Conservation (phyloP, 2,113 vertebrate genomes). For the Scomber scombrus region DNA sequence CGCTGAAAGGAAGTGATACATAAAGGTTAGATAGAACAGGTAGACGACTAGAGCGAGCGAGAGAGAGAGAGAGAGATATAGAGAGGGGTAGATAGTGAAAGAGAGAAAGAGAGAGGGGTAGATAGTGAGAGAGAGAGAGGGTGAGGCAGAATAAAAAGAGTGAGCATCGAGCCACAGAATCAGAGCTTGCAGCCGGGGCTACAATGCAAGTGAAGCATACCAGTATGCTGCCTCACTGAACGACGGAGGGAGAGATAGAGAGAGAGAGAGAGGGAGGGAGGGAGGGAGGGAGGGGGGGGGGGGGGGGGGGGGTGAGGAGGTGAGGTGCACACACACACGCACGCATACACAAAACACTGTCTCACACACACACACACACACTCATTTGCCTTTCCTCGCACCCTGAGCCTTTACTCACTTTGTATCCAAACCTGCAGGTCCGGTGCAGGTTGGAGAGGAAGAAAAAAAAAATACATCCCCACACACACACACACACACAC, state of each 20-base stretch:
- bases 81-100: background rate
- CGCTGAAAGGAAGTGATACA: slow-evolving; percentile 26
- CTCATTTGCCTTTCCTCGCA: slow-evolving; percentile 31
- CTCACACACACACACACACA: slow-evolving; percentile 39
- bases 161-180: slow-evolving; percentile 41
- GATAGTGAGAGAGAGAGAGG: slow-evolving; percentile 16
- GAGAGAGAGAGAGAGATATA: slow-evolving; percentile 16
- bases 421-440: slow-evolving; percentile 62
- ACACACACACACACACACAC: background rate
- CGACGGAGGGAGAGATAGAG: background rate
- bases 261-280: no score
- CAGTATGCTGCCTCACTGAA: slow-evolving; percentile 82
- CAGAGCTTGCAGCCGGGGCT: slow-evolving; percentile 66
- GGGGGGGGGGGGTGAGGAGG: slow-evolving; percentile 17
- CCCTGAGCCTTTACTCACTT: slow-evolving; percentile 62
- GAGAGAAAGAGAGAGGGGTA: background rate
- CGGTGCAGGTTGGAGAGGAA: slow-evolving; percentile 39
- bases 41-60: slow-evolving; percentile 25
- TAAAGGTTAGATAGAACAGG: slow-evolving; percentile 38
- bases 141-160: slow-evolving; percentile 31
- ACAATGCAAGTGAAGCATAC: slow-evolving; percentile 83
- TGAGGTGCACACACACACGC: slow-evolving; percentile 33
- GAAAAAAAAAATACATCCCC: slow-evolving; percentile 27
- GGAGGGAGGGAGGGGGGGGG: slow-evolving; percentile 5
- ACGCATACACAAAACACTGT: slow-evolving; percentile 25